Base-by-base conservation (phyloP, 1,140 invertebrate genomes). In the Papilio aristodemus region DNA sequence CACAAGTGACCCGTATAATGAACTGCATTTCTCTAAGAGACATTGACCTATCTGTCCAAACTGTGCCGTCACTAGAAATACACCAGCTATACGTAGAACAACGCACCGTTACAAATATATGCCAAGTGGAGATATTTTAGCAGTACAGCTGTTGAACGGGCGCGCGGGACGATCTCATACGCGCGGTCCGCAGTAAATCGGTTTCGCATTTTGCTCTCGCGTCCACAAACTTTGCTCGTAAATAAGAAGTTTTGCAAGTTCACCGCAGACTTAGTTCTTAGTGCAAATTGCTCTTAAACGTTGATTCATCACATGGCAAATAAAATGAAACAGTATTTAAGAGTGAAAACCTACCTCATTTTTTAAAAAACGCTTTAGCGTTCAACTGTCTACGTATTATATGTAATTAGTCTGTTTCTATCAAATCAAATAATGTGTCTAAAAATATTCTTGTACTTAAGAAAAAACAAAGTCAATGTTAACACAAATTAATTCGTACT, bases 31-130 rank as follows among this genome's bases (percentile, higher is more conserved):
- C 63, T 71, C 78, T 54, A 62, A 41, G 69, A 83, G 87, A 90
- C 86, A 90, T 90, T 90, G 87, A 90, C 87, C 87, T 81, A 85
- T 82, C 85, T 86, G 80, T 72, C 71, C 75, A 74, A 79, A 41
- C 73, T 41, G 64, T 76, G 74, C 73, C 75, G 69, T 68, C 71
- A 76, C 75, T 80, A 78, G 77, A 80, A 80, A 71, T 73, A 72
- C 74, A 67, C 57, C 50, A 41, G 58, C 58, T 68, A 75, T 78
- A 72, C 69, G 73, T 76, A 38, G 50, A 69, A 69, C 46, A 70
- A 68, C 71, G 43, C 59, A 69, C 75, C 69, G 75, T 79, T 74
- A 72, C 77, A 75, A 81, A 85, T 85, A 81, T 81, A 86, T 79
- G 74, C 74, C 76, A 76, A 79, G 80, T 80, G 78, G 69, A 81